These are phyloP conservation scores for Tineola bisselliella DNA, from an alignment of 2,888 invertebrate species.

Conservation along the genomic window DNA sequence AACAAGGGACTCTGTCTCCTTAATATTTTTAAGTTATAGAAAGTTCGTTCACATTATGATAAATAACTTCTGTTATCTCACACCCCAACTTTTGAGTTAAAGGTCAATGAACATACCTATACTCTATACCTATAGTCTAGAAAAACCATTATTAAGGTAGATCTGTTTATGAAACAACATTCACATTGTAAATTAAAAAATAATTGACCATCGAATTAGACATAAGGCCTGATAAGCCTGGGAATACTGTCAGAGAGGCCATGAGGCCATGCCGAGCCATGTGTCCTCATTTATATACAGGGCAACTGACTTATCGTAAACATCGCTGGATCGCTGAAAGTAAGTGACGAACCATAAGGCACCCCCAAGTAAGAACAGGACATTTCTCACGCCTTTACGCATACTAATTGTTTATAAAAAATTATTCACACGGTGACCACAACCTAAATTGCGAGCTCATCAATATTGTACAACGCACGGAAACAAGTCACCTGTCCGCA, in stretches of 20 bases:
- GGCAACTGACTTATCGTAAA: constrained; percentile 44
- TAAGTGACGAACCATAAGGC: constrained; percentile 62
- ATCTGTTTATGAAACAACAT: not conserved
- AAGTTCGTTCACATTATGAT: constrained; percentile 7
- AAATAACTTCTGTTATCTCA: not conserved
- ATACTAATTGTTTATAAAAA: constrained; percentile 3
- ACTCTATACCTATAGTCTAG: not conserved
- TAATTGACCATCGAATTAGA: constrained; percentile 15
- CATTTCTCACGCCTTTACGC: constrained; percentile 42
- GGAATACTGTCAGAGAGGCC: constrained; percentile 29
- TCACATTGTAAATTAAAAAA: not conserved
- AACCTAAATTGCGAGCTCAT: not conserved
- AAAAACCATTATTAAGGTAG: constrained; percentile 2
- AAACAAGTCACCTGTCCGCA: constrained; percentile 13
- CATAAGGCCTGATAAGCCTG: constrained; percentile 29
- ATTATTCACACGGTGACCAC: constrained; percentile 4
- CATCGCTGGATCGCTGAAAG: constrained; percentile 39
- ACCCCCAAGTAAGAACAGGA: constrained; percentile 28
- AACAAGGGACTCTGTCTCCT: constrained; percentile 5
- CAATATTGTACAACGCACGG: constrained; percentile 4
- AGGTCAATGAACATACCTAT: constrained; percentile 1
- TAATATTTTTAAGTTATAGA: not conserved
- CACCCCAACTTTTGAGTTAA: not conserved
- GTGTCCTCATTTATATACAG: constrained; percentile 54
- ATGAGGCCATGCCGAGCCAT: constrained; percentile 29